Conservation (phyloP, 2,888 invertebrate species). For the Trichopria drosophilae region DNA sequence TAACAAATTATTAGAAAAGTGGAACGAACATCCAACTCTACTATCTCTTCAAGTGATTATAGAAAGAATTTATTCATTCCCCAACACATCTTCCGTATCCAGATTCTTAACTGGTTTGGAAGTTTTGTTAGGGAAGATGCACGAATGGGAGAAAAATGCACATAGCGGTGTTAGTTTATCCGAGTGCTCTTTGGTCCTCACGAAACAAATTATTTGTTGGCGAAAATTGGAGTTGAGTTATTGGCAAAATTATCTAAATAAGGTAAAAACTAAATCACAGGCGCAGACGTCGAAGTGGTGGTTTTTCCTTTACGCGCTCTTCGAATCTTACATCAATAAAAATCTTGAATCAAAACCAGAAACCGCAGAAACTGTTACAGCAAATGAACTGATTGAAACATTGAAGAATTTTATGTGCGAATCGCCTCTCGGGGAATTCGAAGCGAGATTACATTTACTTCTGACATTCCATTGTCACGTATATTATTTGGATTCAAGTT, state of each 20-base stretch:
- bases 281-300: slow-evolving; percentile 81
- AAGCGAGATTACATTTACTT: slow-evolving; percentile 75
- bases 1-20: slow-evolving; percentile 70
- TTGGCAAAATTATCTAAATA: slow-evolving; percentile 83
- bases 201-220: slow-evolving; percentile 86
- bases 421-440: slow-evolving; percentile 82
- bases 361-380: slow-evolving; percentile 39
- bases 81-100: slow-evolving; percentile 80
- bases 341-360: slow-evolving; percentile 2
- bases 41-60: slow-evolving; percentile 73
- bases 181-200: slow-evolving; percentile 72
- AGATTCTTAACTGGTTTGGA: slow-evolving; percentile 90
- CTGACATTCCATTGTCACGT: slow-evolving; percentile 81
- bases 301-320: slow-evolving; percentile 81
- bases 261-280: slow-evolving; percentile 68
- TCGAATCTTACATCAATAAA: slow-evolving; percentile 64
- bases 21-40: slow-evolving; percentile 90
- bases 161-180: slow-evolving; percentile 82
- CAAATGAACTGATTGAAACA: slow-evolving; percentile 62
- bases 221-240: slow-evolving; percentile 83
- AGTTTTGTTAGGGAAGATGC: slow-evolving; percentile 77
- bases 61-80: slow-evolving; percentile 69
- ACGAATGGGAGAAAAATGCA: slow-evolving; percentile 92
- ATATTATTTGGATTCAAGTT: slow-evolving; percentile 62
- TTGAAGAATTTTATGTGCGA: slow-evolving; percentile 82